These are phyloP conservation scores for Lathronympha strigana DNA, from an alignment of 2,888 invertebrate species.

Conservation along the genomic window DNA sequence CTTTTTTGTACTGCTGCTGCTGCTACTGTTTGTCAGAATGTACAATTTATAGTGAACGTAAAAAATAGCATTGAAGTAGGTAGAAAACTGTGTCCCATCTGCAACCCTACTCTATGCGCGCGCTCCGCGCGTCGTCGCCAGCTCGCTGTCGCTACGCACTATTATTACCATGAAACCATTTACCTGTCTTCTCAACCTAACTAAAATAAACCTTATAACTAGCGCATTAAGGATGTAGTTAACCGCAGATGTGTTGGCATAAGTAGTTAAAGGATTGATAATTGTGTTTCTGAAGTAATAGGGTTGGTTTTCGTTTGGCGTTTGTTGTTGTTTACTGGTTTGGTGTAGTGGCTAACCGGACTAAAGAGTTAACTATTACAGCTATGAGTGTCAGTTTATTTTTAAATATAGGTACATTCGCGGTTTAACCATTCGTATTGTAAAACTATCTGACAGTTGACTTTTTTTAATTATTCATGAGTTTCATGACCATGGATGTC, in stretches of 20 bases:
- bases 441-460: no score
- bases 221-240: background rate
- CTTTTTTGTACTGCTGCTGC: no score
- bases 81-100: background rate
- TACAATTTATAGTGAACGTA: no score
- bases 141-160: slow-evolving; percentile 36
- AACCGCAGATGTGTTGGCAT: background rate
- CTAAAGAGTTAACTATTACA: background rate
- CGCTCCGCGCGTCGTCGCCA: slow-evolving; percentile 46
- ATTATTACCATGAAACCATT: background rate
- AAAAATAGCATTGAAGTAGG: background rate
- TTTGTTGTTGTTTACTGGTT: slow-evolving; percentile 3
- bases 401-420: background rate
- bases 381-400: background rate
- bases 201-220: background rate
- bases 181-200: background rate
- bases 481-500: no score
- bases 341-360: slow-evolving; percentile 6
- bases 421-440: background rate
- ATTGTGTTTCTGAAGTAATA: background rate
- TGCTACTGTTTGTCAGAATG: no score
- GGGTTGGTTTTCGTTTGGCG: background rate
- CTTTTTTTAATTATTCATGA: no score
- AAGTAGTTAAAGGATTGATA: background rate
- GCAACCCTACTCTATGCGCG: slow-evolving; percentile 21